Percentiles rank a stretch among this genome's conserved stretches.
These are phyloP conservation scores for Stenurella melanura DNA, from an alignment of 2,888 invertebrate genomes.

Conservation along the genomic window DNA sequence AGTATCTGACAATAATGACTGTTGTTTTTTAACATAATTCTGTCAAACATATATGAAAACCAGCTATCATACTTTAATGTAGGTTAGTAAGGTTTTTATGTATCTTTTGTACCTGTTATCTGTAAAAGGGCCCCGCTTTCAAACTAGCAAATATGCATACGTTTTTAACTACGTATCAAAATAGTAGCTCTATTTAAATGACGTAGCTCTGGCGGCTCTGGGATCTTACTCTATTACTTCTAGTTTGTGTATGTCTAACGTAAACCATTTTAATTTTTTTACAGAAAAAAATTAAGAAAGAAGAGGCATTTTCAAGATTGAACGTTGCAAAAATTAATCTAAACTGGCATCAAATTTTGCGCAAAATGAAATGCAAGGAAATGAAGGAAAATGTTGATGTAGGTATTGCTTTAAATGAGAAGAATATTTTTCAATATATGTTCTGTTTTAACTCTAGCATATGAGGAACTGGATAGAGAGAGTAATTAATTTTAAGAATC, in stretches of 20 bases:
- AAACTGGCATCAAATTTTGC: conserved; percentile 86
- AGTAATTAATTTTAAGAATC: conserved; percentile 81
- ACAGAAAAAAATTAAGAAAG: conserved; percentile 88
- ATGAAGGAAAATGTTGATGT: conserved; percentile 82
- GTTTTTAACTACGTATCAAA: too few relatives aligned
- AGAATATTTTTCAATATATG: not conserved
- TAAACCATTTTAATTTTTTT: not conserved
- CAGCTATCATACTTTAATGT: too few relatives aligned
- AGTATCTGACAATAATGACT: too few relatives aligned
- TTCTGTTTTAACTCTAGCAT: conserved; percentile 70
- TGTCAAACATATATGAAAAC: too few relatives aligned
- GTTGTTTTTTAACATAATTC: too few relatives aligned
- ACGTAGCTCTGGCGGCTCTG: too few relatives aligned
- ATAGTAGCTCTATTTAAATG: too few relatives aligned
- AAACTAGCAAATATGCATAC: too few relatives aligned
- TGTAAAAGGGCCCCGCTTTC: too few relatives aligned
- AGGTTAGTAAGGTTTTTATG: too few relatives aligned
- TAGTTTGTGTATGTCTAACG: not conserved
- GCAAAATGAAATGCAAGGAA: conserved; percentile 85
- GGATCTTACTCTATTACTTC: too few relatives aligned
- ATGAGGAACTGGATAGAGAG: conserved; percentile 78
- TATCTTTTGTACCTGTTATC: too few relatives aligned
- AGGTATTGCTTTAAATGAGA: conserved; percentile 38
- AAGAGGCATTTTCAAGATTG: conserved; percentile 85
- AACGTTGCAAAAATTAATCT: conserved; percentile 91